Evolutionary conservation across 2,797 vertebrate genomes (phyloP), one percentile per base, ranked within the genome.

Genomic region (Peromyscus melanophrys): DNA sequence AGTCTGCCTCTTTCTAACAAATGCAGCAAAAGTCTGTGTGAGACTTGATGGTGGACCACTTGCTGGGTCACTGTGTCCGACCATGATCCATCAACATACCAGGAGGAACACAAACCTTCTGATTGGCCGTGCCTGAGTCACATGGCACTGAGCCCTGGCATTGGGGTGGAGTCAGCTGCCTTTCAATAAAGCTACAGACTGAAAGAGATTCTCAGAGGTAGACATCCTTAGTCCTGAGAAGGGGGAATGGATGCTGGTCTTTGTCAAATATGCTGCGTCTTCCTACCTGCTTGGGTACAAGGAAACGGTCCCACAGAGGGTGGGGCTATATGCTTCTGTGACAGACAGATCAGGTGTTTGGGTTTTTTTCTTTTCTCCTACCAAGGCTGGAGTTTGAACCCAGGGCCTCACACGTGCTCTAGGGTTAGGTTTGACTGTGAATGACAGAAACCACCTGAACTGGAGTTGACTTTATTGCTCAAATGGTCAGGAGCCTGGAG

Each of bases 141-240:
- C 73, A 3, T 43, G 92, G 77, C 43, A 40, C 40, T 23, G 37
- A 40, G 25, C 5, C 37, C 11, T 16, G 46, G 55, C 57, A 25
- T 19, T 37, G 6, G 63, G 21, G 13, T 10, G 21, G 31, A 17
- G 6, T 59, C 75, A 34, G 23, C 63, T n/a, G 1, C 0, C 0
- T 21, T 59, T 69, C 31, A 49, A 69, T 27, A 59, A 93, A 91
- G 61, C 23, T 29, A 0, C 3, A 23, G 40, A 4, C 21, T 27
- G 59, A 49, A 63, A 37, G 9, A 0, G 59, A n/a, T 37, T 89
- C 37, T 49, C 46, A 49, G 49, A 59, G 61, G 25, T 21, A 37
- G 59, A 10, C 0, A 4, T 2, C 23, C 0, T 92, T 61, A 8
- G n/a, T 57, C 0, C 52, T 25, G 75, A 46, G 65, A 89, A 57